Evolutionary conservation across 2,113 vertebrate genomes (phyloP), one percentile per base, ranked within the genome.

Genomic region (Hemichromis elongatus): DNA sequence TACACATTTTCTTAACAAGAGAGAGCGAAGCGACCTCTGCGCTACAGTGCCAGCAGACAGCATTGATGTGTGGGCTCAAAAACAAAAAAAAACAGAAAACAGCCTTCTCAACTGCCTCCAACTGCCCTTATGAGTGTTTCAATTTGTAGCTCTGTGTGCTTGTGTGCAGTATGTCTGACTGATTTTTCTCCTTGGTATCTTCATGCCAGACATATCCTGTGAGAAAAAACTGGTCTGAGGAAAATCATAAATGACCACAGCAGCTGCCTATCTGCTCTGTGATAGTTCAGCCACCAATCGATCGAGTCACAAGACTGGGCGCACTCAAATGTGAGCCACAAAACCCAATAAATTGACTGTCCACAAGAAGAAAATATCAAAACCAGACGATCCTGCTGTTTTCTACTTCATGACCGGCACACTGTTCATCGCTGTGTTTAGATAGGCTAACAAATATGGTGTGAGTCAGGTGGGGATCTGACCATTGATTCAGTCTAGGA

Each of bases 401-500:
- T 77, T 24, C 57, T 87, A 19, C 3, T 50, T 57, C 5, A 79
- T 52, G 45, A n/a, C 37, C 45, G 45, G 10, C 21, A 5, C 55
- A 55, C 56, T 77, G 77, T 83, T 91, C 80, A 80, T 78, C 33
- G 47, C 7, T 24, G 77, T 56, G 40, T 42, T 68, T 66, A 75
- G 86, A 83, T 77, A 26, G 13, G 18, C 30, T n/a, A n/a, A 63
- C 26, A 88, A 83, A 84, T n/a, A 81, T 35, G 18, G 47, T 19
- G 26, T 52, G 70, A 75, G 70, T 75, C 70, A 90, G 77, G 28
- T 37, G 78, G 47, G 80, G 63, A 66, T 26, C 86, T 84, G 33
- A 8, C 9, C 57, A 89, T 89, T 79, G 81, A 88, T 88, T 93
- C 35, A 84, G 59, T 84, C 80, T 9, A 42, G 50, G 21, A 92